Evolutionary conservation across 2,113 vertebrate species (phyloP).

Genomic region (Etia nguti): DNA sequence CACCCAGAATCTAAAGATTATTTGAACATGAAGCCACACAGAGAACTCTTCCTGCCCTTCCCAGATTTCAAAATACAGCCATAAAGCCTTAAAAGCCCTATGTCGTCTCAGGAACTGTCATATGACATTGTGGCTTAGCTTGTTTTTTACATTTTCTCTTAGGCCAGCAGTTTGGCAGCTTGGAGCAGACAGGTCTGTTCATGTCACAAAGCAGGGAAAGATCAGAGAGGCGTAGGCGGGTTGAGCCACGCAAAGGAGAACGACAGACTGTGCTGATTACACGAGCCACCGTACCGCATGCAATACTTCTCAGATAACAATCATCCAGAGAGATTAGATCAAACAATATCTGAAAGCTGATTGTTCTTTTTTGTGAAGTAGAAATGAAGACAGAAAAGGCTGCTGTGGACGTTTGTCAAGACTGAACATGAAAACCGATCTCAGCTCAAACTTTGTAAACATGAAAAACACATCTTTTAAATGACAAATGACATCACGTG

Average conservation of each 20-base stretch:
- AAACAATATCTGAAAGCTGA: neutral
- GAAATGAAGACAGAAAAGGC: neutral
- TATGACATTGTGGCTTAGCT: neutral
- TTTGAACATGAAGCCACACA: neutral
- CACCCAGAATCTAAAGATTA: neutral
- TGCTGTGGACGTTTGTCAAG: neutral
- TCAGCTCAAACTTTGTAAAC: neutral
- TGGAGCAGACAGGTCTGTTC: constrained; percentile 27
- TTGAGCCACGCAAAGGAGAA: constrained; percentile 6
- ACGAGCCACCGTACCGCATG: neutral
- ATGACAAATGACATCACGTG: neutral
- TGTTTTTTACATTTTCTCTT: neutral
- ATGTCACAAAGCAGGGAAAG: neutral
- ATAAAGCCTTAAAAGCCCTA: neutral
- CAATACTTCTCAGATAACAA: neutral
- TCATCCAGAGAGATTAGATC: neutral
- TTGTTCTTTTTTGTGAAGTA: neutral
- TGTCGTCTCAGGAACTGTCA: neutral
- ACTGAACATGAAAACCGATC: neutral
- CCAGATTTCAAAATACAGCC: neutral
- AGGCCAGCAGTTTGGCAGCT: neutral
- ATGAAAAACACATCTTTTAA: neutral
- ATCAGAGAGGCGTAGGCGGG: neutral
- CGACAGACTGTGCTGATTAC: constrained; percentile 12
- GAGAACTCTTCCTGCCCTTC: neutral